These are phyloP conservation scores for Sebastes alutus DNA, from an alignment of 2,797 vertebrate species.

Conservation along the genomic window DNA sequence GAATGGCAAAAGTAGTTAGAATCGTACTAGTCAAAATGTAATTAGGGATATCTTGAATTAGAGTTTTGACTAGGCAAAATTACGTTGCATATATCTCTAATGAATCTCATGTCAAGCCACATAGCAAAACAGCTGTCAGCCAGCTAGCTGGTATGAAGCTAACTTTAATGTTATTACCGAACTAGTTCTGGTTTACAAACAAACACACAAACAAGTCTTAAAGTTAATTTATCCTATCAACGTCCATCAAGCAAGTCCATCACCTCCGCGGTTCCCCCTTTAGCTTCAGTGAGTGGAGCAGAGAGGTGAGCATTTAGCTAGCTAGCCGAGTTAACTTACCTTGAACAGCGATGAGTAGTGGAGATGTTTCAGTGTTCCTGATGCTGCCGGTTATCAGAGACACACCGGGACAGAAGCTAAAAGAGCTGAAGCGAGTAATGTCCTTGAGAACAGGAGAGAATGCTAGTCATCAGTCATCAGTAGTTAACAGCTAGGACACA, in stretches of 20 bases:
- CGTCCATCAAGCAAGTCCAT: no score
- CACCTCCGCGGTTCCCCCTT: not conserved
- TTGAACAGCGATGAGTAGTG: not conserved
- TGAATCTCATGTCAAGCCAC: no score
- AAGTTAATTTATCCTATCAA: not conserved
- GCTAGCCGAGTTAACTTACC: not conserved
- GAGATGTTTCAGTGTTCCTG: not conserved
- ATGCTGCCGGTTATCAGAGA: not conserved
- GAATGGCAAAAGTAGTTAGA: no score
- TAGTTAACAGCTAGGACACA: not conserved
- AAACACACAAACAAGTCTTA: no score
- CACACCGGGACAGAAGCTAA: no score
- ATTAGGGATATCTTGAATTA: no score
- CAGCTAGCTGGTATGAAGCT: not conserved
- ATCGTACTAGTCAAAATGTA: no score
- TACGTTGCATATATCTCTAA: no score
- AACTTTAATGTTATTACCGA: not conserved
- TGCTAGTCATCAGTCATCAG: fast-evolving
- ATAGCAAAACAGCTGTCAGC: not conserved
- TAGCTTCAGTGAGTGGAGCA: not conserved
- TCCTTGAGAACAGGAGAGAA: not conserved
- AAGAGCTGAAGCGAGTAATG: no score
- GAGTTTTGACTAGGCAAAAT: no score
- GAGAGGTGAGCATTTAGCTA: not conserved
- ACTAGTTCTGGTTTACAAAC: not conserved